Evolutionary conservation across 2,113 vertebrate species (phyloP).

Genomic region (Melanotaenia duboulayi): DNA sequence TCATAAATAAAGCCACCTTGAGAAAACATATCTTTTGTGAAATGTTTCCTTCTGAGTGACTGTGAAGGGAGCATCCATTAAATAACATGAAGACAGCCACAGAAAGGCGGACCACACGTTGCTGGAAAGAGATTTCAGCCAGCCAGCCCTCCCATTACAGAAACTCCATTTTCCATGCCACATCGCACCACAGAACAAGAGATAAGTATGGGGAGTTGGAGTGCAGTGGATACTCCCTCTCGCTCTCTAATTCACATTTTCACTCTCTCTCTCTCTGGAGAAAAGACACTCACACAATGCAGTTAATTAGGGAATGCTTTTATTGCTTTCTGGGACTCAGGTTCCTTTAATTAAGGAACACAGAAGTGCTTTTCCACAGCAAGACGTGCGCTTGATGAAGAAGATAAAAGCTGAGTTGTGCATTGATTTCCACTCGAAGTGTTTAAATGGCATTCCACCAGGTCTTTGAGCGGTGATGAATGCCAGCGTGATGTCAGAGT

Average conservation of each 20-base stretch:
- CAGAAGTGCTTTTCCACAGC: slow-evolving; percentile 71
- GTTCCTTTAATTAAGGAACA: slow-evolving; percentile 82
- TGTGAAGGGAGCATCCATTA: too few relatives aligned
- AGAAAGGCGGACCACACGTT: not conserved
- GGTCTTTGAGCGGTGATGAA: slow-evolving; percentile 20
- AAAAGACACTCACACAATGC: slow-evolving; percentile 75
- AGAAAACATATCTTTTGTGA: too few relatives aligned
- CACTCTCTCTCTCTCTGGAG: slow-evolving; percentile 49
- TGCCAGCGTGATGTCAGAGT: not conserved
- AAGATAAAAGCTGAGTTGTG: slow-evolving; percentile 61
- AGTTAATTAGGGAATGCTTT: slow-evolving; percentile 83
- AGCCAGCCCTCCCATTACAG: slow-evolving; percentile 58
- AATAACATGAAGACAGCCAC: too few relatives aligned
- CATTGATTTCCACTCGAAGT: slow-evolving; percentile 43
- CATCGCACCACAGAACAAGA: slow-evolving; percentile 54
- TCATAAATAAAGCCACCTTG: too few relatives aligned
- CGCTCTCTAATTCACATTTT: slow-evolving; percentile 31
- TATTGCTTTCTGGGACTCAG: slow-evolving; percentile 81
- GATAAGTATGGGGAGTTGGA: slow-evolving; percentile 76
- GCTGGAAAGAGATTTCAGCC: slow-evolving; percentile 69
- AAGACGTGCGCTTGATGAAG: slow-evolving; percentile 58
- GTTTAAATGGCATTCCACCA: slow-evolving; percentile 42
- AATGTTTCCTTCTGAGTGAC: too few relatives aligned
- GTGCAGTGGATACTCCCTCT: slow-evolving; percentile 38
- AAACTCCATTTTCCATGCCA: slow-evolving; percentile 68